Base-by-base conservation (phyloP, 2,113 vertebrate genomes). In the Bufo bufo region DNA sequence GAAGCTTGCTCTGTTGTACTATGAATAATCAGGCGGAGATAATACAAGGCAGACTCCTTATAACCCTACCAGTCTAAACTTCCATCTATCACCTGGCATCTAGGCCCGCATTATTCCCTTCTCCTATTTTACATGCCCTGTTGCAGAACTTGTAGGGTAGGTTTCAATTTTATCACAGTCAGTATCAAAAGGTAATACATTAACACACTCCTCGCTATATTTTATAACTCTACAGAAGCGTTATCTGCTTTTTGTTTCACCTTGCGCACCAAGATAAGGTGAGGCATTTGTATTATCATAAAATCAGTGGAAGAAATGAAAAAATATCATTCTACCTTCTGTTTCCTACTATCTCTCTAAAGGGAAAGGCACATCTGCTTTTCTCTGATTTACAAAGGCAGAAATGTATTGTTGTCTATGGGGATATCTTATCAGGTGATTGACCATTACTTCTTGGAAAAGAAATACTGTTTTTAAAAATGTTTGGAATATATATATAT, bases 21-120 rank as follows among this genome's bases (percentile, higher is more conserved):
- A 86, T 86, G 47, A 65, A 78, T 86, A 86, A 77, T 84, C 82
- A 69, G 50, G 66, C 66, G 66, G 20, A 65, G 50, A 84, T 84
- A 84, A 66, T 83, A 82, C 61, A 83, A 61, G 47, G 45, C 81
- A 69, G 45, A 66, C 45, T 82, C 59, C 77, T 58, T 33, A 13
- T 59, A 59, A 17, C 78, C 78, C 78, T 81, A 43, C 78, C 43
- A 75, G 54, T 12, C 78, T 19, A 45, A 61, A 81, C 65, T 16
- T 84, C 13, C 49, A 84, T 83, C 11, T 66, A n/a, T 84, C 63
- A 52, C 82, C 82, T 54, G 49, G 59, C 63, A 69, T 66, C 17
- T 16, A 43, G 63, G 61, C 61, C n/a, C 13, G 58, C 20, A 66
- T n/a, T 33, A n/a, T 84, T 49, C 23, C 66, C 49, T 33, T 69